These are phyloP conservation scores for Galeruca laticollis DNA, from an alignment of 2,888 invertebrate genomes.

Conservation along the genomic window DNA sequence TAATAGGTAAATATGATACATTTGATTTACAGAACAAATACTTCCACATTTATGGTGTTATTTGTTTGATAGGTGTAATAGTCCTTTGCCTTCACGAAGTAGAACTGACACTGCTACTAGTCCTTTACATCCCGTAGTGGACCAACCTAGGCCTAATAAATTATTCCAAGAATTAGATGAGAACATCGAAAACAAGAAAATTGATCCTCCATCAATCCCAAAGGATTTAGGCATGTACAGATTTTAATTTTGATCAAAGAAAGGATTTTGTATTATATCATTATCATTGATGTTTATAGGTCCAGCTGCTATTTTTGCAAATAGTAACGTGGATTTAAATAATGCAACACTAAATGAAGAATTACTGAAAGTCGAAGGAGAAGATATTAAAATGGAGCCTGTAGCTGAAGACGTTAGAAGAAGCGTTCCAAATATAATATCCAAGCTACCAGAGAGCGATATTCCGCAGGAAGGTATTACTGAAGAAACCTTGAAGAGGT, in stretches of 20 bases:
- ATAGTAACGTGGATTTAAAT: constrained; percentile 86
- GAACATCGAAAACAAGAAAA: constrained; percentile 29
- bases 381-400: constrained; percentile 61
- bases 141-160: constrained; percentile 51
- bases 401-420: constrained; percentile 68
- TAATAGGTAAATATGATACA: constrained; percentile 46
- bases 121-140: constrained; percentile 57
- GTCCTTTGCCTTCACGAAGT: constrained; percentile 53
- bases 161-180: constrained; percentile 47
- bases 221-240: constrained; percentile 27
- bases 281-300: constrained; percentile 64
- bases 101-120: constrained; percentile 64
- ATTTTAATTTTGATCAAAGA: background rate
- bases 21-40: too few relatives aligned
- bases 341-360: constrained; percentile 87
- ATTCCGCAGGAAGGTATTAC: constrained; percentile 56
- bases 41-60: too few relatives aligned
- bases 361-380: constrained; percentile 68
- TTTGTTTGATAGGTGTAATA: constrained; percentile 50
- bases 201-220: constrained; percentile 26
- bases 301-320: constrained; percentile 84
- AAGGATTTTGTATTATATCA: too few relatives aligned
- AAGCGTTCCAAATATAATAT: constrained; percentile 74
- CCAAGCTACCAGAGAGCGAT: constrained; percentile 61
- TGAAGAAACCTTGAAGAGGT: constrained; percentile 69